Conservation (phyloP, 2,113 vertebrate genomes). For the Odobenus rosmarus region DNA sequence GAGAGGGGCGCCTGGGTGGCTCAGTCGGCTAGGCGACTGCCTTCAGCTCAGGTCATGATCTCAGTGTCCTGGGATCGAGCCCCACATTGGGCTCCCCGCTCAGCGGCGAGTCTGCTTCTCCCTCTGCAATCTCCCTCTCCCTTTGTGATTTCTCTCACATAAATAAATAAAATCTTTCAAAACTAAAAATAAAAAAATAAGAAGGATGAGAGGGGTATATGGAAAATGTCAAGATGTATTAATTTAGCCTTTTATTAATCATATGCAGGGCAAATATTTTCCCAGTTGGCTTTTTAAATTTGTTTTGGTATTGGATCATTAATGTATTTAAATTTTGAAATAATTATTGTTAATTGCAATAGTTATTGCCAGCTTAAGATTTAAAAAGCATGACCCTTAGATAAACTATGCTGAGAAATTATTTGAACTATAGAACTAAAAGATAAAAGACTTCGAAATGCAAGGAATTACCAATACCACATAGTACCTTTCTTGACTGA, state of each 20-base stretch:
- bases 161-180: too few species aligned
- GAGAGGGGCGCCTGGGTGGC: neutral
- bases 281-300: constrained; percentile 33
- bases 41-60: too few species aligned
- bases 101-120: too few species aligned
- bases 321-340: constrained; percentile 34
- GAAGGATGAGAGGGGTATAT: neutral
- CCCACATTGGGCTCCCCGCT: too few species aligned
- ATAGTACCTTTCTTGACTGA: neutral
- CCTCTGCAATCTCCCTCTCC: too few species aligned
- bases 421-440: neutral
- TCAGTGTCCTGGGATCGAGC: too few species aligned
- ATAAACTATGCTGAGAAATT: constrained; percentile 12
- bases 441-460: constrained; percentile 6
- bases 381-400: constrained; percentile 7
- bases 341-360: constrained; percentile 32
- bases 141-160: too few species aligned
- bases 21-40: too few species aligned
- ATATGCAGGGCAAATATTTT: neutral
- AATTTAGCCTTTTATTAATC: neutral
- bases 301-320: constrained; percentile 4
- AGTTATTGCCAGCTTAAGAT: neutral
- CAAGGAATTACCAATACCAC: neutral
- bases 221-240: neutral
- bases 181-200: neutral